These are phyloP conservation scores for Apis mellifera DNA, from an alignment of 1,140 invertebrate genomes.

Conservation along the genomic window Amel_HAv3.1 CM009933.2:12679001-12679500, in stretches of 20 bases:
- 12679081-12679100: conserved; percentile 95
- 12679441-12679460: conserved; percentile 60
- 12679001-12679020: conserved; percentile 95
- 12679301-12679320: neutral
- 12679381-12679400: neutral
- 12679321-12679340: neutral
- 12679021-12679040: conserved; percentile 96
- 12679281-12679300: neutral
- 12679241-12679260: neutral
- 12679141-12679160: neutral
- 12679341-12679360: neutral
- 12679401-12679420: too few relatives aligned
- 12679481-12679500: conserved; percentile 79
- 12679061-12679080: conserved; percentile 99
- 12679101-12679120: conserved; percentile 98
- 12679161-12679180: neutral
- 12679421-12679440: conserved; percentile 7
- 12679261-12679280: neutral
- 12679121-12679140: conserved; percentile 82
- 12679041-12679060: conserved; percentile 98
- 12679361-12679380: neutral
- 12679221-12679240: neutral
- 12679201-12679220: neutral
- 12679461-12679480: conserved; percentile 77
- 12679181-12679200: neutral